Evolutionary conservation across 2,797 vertebrate species (phyloP).

Genomic region (Clamator glandarius): DNA sequence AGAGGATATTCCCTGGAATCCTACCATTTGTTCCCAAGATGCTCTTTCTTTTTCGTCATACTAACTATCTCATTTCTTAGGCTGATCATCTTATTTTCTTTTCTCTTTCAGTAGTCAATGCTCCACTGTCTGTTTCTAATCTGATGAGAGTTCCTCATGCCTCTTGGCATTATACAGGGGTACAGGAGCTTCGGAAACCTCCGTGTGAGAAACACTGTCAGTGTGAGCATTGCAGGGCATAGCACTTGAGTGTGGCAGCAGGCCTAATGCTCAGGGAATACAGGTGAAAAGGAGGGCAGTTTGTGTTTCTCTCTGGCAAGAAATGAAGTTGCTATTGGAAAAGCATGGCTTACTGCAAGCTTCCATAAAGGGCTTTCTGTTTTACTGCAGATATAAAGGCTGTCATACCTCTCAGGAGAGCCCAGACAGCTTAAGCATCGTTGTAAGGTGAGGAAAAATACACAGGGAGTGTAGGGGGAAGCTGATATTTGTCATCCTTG

Average conservation of each 20-base stretch:
- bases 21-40: neutral
- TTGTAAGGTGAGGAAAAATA: neutral
- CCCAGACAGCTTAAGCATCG: neutral
- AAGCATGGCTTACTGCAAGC: neutral
- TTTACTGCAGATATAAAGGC: neutral
- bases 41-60: neutral
- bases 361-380: neutral
- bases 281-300: neutral
- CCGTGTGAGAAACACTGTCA: accelerated
- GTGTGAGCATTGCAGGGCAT: accelerated
- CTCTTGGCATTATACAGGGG: too few relatives aligned
- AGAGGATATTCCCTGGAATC: neutral
- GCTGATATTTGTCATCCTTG: slow-evolving; percentile 3
- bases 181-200: neutral
- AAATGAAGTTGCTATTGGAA: neutral
- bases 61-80: neutral
- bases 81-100: neutral
- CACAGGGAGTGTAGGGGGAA: neutral
- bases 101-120: neutral
- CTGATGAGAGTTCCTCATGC: neutral
- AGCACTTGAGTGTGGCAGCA: accelerated
- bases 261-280: neutral
- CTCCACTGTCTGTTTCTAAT: neutral
- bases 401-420: neutral
- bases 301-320: neutral